Evolutionary conservation across 30 jellyfish, hydroid and myxozoan genomes (phyloP), one percentile per base, ranked within the genome.

Genomic region (Aurelia sp.): DNA sequence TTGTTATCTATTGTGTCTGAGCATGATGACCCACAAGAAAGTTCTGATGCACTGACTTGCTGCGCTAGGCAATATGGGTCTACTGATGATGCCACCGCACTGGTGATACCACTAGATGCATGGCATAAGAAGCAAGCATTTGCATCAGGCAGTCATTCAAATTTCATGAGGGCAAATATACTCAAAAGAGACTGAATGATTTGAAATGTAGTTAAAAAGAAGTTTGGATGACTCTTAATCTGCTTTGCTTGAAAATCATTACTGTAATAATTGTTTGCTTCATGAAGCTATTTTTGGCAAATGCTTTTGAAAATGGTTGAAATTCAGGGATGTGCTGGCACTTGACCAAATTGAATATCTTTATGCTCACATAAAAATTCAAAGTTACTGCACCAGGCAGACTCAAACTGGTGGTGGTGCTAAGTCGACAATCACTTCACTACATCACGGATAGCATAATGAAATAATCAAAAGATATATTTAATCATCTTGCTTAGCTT

Each of bases 41-140:
- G 97, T 71, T 94, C 97, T 24, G 69, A 81, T 21, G 97, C 90
- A 33, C 72, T 93, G 74, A 88, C 97, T 17, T 88, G 90, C 27
- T 74, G 90, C 47, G 97, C 98, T 16, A 96, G 86, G 38, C 97
- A 93, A 74, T 93, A 88, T 84, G 98, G 98, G 21, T 93, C 98
- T 12, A 82, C 81, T 4, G 98, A 93, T 88, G 98, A 93, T 72
- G 91, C 92, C 19, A 93, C 98, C 0, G 97, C 97, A 17, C 30
- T 93, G 62, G 98, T 93, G 1, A 78, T 93, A 16, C 84, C 93
- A 27, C 88, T 93, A 38, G 80, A 61, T 30, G 93, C 80, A 17
- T 93, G 98, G 98, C 59, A 33, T 0, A 77, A 76, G 18, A 58
- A 63, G 7, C 38, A n/a, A 24, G 38, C 67, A 3, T 3, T 10